Evolutionary conservation across 1,140 invertebrate species (phyloP), one percentile per base, ranked within the genome.

Genomic region (Lordiphosa stackelbergi): DNA sequence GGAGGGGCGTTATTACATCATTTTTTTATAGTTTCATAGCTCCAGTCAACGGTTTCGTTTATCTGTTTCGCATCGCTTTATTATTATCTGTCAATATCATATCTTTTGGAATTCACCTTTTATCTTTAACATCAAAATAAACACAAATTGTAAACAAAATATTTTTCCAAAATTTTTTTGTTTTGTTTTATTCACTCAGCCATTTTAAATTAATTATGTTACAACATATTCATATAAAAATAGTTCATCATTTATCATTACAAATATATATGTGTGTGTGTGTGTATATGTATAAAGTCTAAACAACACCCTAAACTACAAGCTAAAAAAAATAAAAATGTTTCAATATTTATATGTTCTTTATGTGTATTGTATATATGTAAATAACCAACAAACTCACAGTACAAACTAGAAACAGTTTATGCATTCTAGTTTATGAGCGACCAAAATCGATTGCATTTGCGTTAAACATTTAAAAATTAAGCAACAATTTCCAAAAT

Each of bases 401-500:
- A 53, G 49, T 56, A 59, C 46, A 40, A 49, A 13, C 62, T 53
- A 63, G 38, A 22, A 48, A 45, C 45, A 41, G 19, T 53, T 38
- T 58, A 63, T 61, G 10, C 57, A 58, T 41, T 46, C 51, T 58
- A 66, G 28, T 58, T 66, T 47, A 71, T 65, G 60, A 74, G 71
- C 75, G 57, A 72, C 57, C 75, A 77, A 73, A 69, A 69, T 73
- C 69, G 36, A 75, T 81, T 81, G 66, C 58, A 75, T 71, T 56
- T 79, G 68, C 43, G 46, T 83, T 69, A 35, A 69, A 69, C 48
- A 42, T 70, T 78, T 83, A 83, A 59, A 81, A 77, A 81, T 72
- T 81, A 81, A 73, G 77, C 77, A 81, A 81, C 77, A 83, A 81
- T 77, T 81, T 81, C 77, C 77, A 77, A 69, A 63, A 83, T 72